phyloP scores from a whole-genome alignment of 2,797 vertebrate genomes.

The Melanotaenia pygmaea region DNA sequence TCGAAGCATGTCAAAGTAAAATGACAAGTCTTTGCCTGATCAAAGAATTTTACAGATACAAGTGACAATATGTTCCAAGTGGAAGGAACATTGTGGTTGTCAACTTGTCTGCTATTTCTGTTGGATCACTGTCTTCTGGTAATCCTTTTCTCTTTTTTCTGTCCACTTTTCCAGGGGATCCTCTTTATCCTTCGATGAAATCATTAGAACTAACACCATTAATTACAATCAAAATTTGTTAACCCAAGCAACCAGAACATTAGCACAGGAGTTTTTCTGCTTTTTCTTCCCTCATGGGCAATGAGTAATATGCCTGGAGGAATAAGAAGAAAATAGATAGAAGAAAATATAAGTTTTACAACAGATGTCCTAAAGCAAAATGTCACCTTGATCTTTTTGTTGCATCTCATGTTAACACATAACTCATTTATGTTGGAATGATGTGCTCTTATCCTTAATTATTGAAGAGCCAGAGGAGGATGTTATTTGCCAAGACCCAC shows the following conservation, averaged over 20 bases:
- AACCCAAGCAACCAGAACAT: constrained; percentile 1
- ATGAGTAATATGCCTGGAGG: background rate
- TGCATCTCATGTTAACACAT: background rate
- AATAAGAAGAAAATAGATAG: no score
- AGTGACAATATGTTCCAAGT: constrained; percentile 11
- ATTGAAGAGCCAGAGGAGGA: background rate
- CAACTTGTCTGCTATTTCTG: background rate
- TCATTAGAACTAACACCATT: constrained; percentile 2
- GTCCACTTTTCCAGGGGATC: background rate
- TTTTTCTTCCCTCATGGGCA: background rate
- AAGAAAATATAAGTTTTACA: background rate
- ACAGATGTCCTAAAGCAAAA: constrained; percentile 16
- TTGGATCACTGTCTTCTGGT: background rate
- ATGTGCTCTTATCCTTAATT: constrained; percentile 13
- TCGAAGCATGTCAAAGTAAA: no score
- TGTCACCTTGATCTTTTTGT: background rate
- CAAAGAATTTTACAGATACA: background rate
- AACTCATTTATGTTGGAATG: constrained; percentile 27
- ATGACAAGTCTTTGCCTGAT: no score
- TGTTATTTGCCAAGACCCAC: constrained; percentile 2
- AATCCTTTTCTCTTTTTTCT: background rate
- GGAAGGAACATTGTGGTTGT: constrained; percentile 9
- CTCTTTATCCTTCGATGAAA: background rate
- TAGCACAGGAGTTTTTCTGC: background rate
- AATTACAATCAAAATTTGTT: constrained; percentile 9